phyloP scores from a whole-genome alignment of 1,140 invertebrate genomes.

The Aphis gossypii region DNA sequence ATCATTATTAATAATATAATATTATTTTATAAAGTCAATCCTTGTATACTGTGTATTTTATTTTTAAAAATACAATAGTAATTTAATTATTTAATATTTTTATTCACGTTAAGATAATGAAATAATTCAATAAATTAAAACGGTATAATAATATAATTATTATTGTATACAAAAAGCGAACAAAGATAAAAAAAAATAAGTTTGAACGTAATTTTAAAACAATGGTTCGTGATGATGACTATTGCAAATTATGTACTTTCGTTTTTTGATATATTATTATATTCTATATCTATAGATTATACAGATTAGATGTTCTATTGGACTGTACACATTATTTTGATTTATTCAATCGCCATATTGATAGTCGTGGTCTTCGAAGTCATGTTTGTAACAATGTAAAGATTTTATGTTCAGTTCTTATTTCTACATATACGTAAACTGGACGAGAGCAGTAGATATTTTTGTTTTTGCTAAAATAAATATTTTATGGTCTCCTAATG shows the following conservation, averaged over 20 bases:
- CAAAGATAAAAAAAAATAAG: not conserved
- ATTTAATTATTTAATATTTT: conserved; percentile 18
- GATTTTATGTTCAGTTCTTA: not conserved
- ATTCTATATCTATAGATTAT: too few relatives aligned
- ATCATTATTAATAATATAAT: not conserved
- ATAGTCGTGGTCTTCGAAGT: not conserved
- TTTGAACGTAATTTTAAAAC: not conserved
- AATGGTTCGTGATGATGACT: not conserved
- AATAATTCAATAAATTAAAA: not conserved
- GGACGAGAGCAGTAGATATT: not conserved
- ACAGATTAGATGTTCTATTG: too few relatives aligned
- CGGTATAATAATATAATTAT: not conserved
- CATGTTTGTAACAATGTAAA: not conserved
- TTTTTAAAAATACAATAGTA: not conserved
- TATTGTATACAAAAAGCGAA: not conserved
- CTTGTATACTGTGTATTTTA: conserved; percentile 2
- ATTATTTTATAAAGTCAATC: not conserved
- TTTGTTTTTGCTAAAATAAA: not conserved
- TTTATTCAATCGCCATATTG: too few relatives aligned
- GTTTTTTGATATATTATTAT: too few relatives aligned
- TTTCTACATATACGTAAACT: too few relatives aligned
- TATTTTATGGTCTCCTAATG: not conserved
- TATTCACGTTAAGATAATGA: not conserved
- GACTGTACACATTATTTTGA: too few relatives aligned
- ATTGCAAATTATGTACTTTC: not conserved